Percentiles rank a stretch among this genome's conserved stretches.
Evolutionary conservation across 2,888 invertebrate genomes (phyloP).

Genomic region (Elegia similella): DNA sequence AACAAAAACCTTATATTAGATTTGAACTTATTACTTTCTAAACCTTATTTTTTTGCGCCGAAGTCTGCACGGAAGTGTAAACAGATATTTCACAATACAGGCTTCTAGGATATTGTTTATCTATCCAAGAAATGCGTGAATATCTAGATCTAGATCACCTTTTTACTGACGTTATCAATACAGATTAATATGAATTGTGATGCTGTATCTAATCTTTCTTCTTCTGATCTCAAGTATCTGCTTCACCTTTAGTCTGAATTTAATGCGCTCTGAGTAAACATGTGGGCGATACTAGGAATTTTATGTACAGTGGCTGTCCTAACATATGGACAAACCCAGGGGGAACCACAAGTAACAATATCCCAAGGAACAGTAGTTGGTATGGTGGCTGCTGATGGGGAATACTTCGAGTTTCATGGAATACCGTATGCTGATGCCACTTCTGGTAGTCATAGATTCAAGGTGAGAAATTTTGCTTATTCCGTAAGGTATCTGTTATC

Average conservation of each 20-base stretch:
- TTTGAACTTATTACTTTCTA: no score
- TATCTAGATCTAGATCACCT: neutral
- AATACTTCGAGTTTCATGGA: slow-evolving; percentile 57
- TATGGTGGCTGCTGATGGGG: slow-evolving; percentile 39
- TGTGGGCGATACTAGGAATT: slow-evolving; percentile 39
- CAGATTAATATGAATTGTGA: neutral
- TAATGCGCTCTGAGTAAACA: slow-evolving; percentile 33
- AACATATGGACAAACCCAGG: slow-evolving; percentile 30
- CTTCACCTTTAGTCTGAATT: slow-evolving; percentile 34
- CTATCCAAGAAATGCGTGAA: neutral
- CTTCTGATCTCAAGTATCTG: neutral
- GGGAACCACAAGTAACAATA: slow-evolving; percentile 41
- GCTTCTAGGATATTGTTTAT: no score
- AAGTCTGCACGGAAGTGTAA: no score
- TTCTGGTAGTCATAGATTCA: slow-evolving; percentile 60
- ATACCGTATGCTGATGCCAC: slow-evolving; percentile 71
- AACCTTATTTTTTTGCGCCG: no score
- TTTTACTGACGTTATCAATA: slow-evolving; percentile 2
- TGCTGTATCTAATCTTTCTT: slow-evolving; percentile 1
- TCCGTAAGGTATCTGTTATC: no score
- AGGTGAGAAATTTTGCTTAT: slow-evolving; percentile 40
- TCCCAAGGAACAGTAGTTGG: slow-evolving; percentile 58
- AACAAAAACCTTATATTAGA: no score
- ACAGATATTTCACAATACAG: no score
- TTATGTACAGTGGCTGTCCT: slow-evolving; percentile 31